Base-by-base conservation (phyloP, 2,113 vertebrate species). In the Sterna hirundo region DNA sequence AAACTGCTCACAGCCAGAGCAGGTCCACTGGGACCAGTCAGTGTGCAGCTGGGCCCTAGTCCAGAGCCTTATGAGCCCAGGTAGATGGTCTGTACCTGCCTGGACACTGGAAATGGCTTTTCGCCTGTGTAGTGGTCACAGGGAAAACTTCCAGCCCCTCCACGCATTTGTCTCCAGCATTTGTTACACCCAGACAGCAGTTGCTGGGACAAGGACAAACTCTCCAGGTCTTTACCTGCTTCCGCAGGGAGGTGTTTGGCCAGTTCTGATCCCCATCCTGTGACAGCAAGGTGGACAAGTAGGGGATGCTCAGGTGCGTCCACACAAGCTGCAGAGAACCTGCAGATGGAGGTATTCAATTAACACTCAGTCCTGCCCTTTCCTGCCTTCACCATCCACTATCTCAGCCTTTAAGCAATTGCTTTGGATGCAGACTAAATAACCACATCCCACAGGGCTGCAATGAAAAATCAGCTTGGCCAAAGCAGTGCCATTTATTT, bases 401-500 rank as follows among this genome's bases (percentile, higher is more conserved):
- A 7, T 12, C 54, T 80, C 58, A 78, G 79, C 54, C 58, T 77
- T 57, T 44, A 64, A 92, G 15, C 49, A 38, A 16, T 62, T 38
- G 5, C 38, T 76, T 21, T 68, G 75, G 69, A 21, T 0, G 0
- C 79, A 52, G 8, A 40, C 17, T 46, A 72, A 85, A 90, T 29
- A 83, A 91, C 40, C 80, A 83, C 44, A 77, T 27, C 7, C 4
- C 58, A 62, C 23, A 60, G 11, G 40, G 51, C 51, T 74, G n/a
- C 62, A 65, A 5, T 1, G 2, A 54, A 82, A 90, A 44, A 54
- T 27, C 65, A 86, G 27, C n/a, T 26, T 66, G 64, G 83, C 20
- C 68, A 89, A 94, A 86, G 49, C 1, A 23, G 15, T 8, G 18
- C 22, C 55, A 11, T 75, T 87, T 95, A 87, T 91, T 97, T 85